These are phyloP conservation scores for Diadromus collaris DNA, from an alignment of 2,888 invertebrate species.

Conservation along the genomic window DNA sequence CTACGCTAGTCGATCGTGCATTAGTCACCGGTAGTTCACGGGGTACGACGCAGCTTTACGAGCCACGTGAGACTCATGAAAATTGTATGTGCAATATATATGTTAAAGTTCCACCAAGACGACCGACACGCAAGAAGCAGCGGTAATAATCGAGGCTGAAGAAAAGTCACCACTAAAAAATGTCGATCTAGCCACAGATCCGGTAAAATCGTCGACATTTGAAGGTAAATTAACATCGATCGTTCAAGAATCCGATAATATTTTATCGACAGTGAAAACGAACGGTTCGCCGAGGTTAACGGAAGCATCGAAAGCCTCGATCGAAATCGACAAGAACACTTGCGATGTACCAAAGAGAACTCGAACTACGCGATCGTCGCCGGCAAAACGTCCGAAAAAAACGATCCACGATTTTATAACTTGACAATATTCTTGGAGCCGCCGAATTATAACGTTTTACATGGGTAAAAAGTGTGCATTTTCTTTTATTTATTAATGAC, in stretches of 20 bases:
- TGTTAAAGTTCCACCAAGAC: conserved; percentile 23
- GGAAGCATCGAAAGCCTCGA: conserved; percentile 11
- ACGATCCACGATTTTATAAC: conserved; percentile 54
- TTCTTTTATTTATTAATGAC: conserved; percentile 64
- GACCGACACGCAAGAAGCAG: background rate
- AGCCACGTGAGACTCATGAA: background rate
- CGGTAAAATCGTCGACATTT: background rate
- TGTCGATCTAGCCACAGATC: background rate
- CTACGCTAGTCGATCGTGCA: background rate
- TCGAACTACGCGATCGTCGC: conserved; percentile 15
- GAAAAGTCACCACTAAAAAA: background rate
- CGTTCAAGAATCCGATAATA: background rate
- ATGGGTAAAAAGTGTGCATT: conserved; percentile 72
- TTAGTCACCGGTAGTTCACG: background rate
- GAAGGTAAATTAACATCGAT: background rate
- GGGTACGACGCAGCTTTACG: background rate
- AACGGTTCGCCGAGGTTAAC: background rate
- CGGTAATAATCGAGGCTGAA: background rate
- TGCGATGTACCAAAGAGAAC: conserved; percentile 4
- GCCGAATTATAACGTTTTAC: background rate
- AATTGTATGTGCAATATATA: background rate
- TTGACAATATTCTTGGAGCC: conserved; percentile 10
- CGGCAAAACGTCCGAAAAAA: conserved; percentile 41
- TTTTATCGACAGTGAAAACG: conserved; percentile 17
- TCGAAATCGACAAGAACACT: background rate